These are phyloP conservation scores for Yasuhikotakia modesta DNA, from an alignment of 2,797 vertebrate species.

Conservation along the genomic window DNA sequence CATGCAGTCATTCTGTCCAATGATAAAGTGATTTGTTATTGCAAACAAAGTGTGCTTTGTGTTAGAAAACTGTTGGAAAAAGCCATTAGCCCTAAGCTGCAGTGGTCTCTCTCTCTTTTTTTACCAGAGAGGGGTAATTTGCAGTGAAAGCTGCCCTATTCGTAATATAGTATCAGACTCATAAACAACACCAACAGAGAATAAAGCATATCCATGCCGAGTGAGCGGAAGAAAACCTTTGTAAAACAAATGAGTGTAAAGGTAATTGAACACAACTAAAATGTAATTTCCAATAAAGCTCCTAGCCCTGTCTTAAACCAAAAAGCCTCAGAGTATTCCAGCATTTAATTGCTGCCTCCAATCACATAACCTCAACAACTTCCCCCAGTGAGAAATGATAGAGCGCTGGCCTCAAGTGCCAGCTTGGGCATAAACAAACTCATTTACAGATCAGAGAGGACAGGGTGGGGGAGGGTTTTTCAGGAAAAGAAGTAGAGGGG, in stretches of 20 bases:
- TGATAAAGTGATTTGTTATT: constrained; percentile 93
- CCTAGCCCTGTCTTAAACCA: constrained; percentile 62
- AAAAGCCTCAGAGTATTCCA: constrained; percentile 60
- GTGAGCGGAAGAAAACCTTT: constrained; percentile 64
- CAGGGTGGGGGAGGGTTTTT: constrained; percentile 20
- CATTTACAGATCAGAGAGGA: constrained; percentile 63
- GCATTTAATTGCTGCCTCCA: constrained; percentile 76
- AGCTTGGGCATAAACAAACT: constrained; percentile 71
- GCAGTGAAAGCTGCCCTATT: constrained; percentile 79
- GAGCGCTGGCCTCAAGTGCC: constrained; percentile 48
- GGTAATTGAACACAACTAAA: constrained; percentile 84
- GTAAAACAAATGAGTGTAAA: constrained; percentile 80
- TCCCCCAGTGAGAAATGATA: constrained; percentile 44
- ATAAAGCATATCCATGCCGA: constrained; percentile 55
- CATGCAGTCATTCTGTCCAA: constrained; percentile 85
- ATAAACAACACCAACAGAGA: constrained; percentile 74
- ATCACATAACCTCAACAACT: constrained; percentile 61
- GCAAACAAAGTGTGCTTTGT: constrained; percentile 60
- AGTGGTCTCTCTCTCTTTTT: constrained; percentile 32
- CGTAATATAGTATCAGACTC: constrained; percentile 77
- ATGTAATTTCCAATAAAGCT: constrained; percentile 84
- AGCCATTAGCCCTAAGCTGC: constrained; percentile 55
- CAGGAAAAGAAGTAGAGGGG: constrained; percentile 35
- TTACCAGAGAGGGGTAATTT: constrained; percentile 70
- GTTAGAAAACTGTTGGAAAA: constrained; percentile 48